Base-by-base conservation (phyloP, 2,113 vertebrate species). In the Nycticebus coucang region DNA sequence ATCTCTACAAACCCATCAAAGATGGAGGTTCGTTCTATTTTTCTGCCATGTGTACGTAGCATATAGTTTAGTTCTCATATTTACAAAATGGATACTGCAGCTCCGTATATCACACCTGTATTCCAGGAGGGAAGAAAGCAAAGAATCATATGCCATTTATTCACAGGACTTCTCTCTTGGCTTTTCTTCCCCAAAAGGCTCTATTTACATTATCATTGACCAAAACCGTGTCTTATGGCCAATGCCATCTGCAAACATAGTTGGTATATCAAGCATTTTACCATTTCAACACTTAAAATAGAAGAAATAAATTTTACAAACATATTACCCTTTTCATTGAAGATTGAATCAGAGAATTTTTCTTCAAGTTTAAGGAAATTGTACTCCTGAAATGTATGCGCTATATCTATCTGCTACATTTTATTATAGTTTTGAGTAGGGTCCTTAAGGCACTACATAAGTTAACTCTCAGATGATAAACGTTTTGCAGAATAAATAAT, bases 251-350 rank as follows among this genome's bases (percentile, higher is more conserved):
- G 10, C 4, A 93, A 62, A 19, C 8, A 26, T 33, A 7, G 4
- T 59, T 55, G 2, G 18, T 35, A 37, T 78, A 15, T 57, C 57
- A 89, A 75, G 4, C 50, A 28, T 71, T 77, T 81, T 85, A n/a
- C 41, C 57, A 79, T 95, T 83, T 74, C n/a, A 64, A 28, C 2
- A 41, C 14, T 89, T 74, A 72, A 75, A 87, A 60, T 19, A 93
- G n/a, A 75, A 35, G 41, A 92, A 85, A 66, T 13, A 53, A 53
- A 94, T 78, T 93, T 93, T 90, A 95, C 12, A 91, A 85, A 45
- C n/a, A 74, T 35, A 68, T 35, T 53, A 68, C 7, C 7, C 13
- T 7, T 89, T 87, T 5, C 53, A 26, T 5, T 50, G 30, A 92
- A 89, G 19, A 3, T 19, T 92, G 68, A 72, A 88, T 85, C 37